Base-by-base conservation (phyloP, 2,113 vertebrate genomes). In the Melanotaenia duboulayi region DNA sequence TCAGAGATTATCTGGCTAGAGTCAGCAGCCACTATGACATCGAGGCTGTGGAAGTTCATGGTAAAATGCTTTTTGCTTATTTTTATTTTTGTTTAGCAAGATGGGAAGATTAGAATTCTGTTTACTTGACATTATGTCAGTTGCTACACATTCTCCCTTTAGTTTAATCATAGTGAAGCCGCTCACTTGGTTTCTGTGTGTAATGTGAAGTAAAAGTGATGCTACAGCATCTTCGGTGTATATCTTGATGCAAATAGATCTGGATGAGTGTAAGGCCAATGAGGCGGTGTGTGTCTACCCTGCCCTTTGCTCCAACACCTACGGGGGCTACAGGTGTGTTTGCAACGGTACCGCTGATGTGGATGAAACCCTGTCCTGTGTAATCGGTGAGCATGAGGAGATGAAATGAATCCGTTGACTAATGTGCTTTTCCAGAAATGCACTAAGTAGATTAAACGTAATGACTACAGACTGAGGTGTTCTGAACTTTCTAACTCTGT, bases 301-400 rank as follows among this genome's bases (percentile, higher is more conserved):
- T n/a, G 89, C 94, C 4, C 51, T 86, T 25, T 95, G 95, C 59
- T 8, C 58, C 61, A 95, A 95, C 89, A 95, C 95, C 2, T 95
- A 95, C 1, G 95, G 95, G 39, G 91, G 94, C 61, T 94, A 94
- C 87, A 91, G 91, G 71, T 95, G 95, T 84, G 61, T 95, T 42
- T 95, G 95, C 83, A 94, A 95, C 7, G 90, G 90, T 62, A 94
- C 84, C 0, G 65, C 84, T 0, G 91, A 94, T 1, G 74, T 95
- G 64, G 90, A 88, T 11, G 52, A 92, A 11, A 67, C 62, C 4
- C 90, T 94, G 81, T 84, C 91, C 23, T 95, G 95, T 54, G 9
- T 89, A 14, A 67, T 89, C 63, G 90, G 94, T 95, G 80, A 52
- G 28, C 40, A 24, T 1, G 32, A 35, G 3, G 28, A 28, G 32